These are phyloP conservation scores for Sylvilagus bachmani DNA, from an alignment of 2,113 vertebrate species.

Conservation along the genomic window DNA sequence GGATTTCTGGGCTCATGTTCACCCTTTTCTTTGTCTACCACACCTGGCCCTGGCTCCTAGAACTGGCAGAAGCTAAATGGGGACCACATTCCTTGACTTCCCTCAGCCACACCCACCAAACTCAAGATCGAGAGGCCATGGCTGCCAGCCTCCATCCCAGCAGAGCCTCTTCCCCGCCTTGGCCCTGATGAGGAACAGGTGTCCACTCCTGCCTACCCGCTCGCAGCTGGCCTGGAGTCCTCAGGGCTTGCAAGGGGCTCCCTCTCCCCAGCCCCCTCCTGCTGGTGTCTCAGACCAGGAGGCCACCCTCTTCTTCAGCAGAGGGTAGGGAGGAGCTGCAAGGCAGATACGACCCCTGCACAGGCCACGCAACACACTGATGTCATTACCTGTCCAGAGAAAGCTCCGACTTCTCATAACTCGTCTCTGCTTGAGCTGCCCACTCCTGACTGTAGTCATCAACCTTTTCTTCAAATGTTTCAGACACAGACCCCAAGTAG, in stretches of 20 bases:
- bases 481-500: constrained; percentile 95
- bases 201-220: neutral
- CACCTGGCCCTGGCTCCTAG: neutral
- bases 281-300: neutral
- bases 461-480: constrained; percentile 92
- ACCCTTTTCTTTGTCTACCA: neutral
- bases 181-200: neutral
- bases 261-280: neutral
- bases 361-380: neutral
- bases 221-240: neutral
- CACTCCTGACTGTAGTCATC: constrained; percentile 88
- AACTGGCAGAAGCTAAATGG: neutral
- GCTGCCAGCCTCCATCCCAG: neutral
- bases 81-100: neutral
- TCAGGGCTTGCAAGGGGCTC: neutral
- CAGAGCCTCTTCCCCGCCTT: neutral
- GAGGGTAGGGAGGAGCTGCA: neutral
- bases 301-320: neutral
- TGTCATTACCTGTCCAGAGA: constrained; percentile 89
- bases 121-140: neutral
- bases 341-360: neutral
- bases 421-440: constrained; percentile 70
- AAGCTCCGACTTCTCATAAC: constrained; percentile 52
- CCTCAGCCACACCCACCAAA: neutral
- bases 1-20: neutral